Conservation (phyloP, 2,888 invertebrate species). For the Escarpia spicata region DNA sequence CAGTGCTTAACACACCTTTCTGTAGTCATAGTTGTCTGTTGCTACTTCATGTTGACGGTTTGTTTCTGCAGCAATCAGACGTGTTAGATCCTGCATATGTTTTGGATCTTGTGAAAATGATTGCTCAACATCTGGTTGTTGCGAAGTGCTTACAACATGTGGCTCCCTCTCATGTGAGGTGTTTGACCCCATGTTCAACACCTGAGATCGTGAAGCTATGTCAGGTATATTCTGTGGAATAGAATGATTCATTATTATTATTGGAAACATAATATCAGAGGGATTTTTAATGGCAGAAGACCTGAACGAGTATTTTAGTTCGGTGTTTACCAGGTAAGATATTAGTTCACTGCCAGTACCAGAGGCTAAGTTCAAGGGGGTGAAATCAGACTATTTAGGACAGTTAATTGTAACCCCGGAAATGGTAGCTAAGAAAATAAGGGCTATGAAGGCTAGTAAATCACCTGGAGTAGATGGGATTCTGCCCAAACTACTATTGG, state of each 20-base stretch:
- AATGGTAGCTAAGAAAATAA: no score
- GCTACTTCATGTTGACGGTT: conserved; percentile 44
- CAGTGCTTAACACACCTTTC: not conserved
- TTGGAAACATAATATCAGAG: not conserved
- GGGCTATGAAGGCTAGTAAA: no score
- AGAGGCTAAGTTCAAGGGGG: no score
- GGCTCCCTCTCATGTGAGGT: not conserved
- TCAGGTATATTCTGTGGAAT: conserved; percentile 6
- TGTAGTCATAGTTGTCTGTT: conserved; percentile 29
- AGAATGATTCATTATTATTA: not conserved
- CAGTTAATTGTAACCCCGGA: no score
- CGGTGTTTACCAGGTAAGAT: no score
- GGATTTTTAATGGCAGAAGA: no score
- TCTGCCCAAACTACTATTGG: no score
- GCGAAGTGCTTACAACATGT: not conserved
- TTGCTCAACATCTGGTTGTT: not conserved
- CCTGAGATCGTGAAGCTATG: not conserved
- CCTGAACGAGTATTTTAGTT: no score
- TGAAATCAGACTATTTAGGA: no score
- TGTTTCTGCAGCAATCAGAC: conserved; percentile 48
- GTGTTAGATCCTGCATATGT: conserved; percentile 47
- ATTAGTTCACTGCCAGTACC: no score
- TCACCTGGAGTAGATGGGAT: no score
- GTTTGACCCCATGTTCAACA: conserved; percentile 14
- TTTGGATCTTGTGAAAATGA: conserved; percentile 43